A percentile compares a stretch with the other conserved stretches of the same genome.
phyloP scores from a whole-genome alignment of 2,113 vertebrate species.

The Etheostoma cragini region DNA sequence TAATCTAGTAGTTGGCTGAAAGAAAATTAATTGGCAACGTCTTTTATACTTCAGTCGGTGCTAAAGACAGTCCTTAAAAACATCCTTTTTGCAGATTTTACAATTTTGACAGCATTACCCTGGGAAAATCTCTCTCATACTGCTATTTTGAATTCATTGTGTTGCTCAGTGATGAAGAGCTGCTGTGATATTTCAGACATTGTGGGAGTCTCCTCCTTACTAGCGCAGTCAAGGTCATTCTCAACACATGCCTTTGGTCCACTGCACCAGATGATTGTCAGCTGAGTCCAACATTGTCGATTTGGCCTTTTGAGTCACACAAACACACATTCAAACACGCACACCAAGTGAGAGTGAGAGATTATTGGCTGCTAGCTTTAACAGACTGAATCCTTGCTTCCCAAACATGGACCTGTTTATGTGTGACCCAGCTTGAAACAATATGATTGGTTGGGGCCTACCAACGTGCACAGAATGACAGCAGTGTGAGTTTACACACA shows the following conservation, averaged over 20 bases:
- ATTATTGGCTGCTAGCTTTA: slow-evolving; percentile 57
- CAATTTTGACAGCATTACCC: not conserved
- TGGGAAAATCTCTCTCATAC: not conserved
- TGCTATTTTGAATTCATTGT: slow-evolving; percentile 3
- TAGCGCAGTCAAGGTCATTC: slow-evolving; percentile 67
- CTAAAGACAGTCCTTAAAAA: no score
- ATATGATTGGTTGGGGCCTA: slow-evolving; percentile 52
- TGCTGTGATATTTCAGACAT: slow-evolving; percentile 47
- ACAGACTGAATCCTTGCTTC: slow-evolving; percentile 54
- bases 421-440: slow-evolving; percentile 55
- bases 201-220: slow-evolving; percentile 26
- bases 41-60: no score
- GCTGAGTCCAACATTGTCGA: slow-evolving; percentile 62
- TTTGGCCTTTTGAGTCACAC: slow-evolving; percentile 67
- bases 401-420: slow-evolving; percentile 54
- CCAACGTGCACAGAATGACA: slow-evolving; percentile 36
- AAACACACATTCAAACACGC: not conserved
- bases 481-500: slow-evolving; percentile 4
- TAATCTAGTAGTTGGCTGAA: no score
- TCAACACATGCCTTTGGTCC: slow-evolving; percentile 72
- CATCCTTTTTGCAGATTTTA: not conserved
- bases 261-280: slow-evolving; percentile 76
- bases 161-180: slow-evolving; percentile 27
- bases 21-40: no score
- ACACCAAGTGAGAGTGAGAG: slow-evolving; percentile 15